phyloP scores from a whole-genome alignment of 2,113 vertebrate species.

The Campylomormyrus tamandua region DNA sequence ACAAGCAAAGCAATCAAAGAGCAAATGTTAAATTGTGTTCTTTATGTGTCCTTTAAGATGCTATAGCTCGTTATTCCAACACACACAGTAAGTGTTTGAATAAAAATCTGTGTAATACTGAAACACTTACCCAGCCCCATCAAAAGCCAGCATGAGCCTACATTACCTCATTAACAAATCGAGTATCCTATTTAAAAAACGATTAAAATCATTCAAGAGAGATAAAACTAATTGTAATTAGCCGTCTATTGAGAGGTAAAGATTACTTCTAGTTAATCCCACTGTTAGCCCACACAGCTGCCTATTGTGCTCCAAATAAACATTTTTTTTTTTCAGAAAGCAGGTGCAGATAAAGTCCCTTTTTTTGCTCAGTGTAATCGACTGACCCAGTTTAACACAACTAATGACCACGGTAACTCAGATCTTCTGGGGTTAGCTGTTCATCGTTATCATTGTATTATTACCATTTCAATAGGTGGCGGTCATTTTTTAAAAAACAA shows the following conservation, averaged over 20 bases:
- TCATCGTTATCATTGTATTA: background rate
- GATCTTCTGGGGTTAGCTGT: background rate
- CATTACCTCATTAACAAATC: background rate
- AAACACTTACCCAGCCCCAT: background rate
- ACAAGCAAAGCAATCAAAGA: background rate
- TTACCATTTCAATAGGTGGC: background rate
- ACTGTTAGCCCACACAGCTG: background rate
- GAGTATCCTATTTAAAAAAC: background rate
- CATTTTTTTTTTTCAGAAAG: background rate
- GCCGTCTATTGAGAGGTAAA: background rate
- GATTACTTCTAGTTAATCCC: background rate
- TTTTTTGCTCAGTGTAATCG: background rate
- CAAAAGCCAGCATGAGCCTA: background rate
- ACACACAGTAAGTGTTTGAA: background rate
- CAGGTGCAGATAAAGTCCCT: background rate
- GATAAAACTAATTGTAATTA: constrained; percentile 2
- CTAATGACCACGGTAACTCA: background rate
- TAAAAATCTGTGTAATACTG: background rate
- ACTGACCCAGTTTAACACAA: background rate
- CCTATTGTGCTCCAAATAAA: background rate
- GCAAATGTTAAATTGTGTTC: background rate
- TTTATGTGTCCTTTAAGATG: background rate
- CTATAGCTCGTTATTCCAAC: background rate
- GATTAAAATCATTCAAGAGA: background rate
- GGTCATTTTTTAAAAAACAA: background rate